Evolutionary conservation across 2,113 vertebrate species (phyloP).

Genomic region (Tenrec ecaudatus): DNA sequence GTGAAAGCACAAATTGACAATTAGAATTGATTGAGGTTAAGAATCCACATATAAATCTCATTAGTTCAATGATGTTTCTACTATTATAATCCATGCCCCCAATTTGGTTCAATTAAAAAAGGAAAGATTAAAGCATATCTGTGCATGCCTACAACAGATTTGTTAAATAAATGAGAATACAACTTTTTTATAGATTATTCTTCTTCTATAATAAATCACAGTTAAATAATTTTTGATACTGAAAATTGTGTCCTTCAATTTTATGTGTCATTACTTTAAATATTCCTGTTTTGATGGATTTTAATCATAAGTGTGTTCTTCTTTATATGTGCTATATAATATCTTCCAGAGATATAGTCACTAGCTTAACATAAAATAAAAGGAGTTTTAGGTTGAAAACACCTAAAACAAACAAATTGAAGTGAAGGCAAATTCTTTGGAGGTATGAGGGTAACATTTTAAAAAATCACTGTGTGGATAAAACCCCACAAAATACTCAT

Average conservation of each 20-base stretch:
- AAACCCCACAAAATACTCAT: not conserved
- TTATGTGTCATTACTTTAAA: not conserved
- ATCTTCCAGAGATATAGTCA: not conserved
- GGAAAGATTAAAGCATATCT: not conserved
- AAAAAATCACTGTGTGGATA: not conserved
- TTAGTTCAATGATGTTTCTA: not conserved
- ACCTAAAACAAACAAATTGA: not conserved
- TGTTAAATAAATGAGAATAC: not conserved
- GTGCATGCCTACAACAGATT: not conserved
- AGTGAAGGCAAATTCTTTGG: not conserved
- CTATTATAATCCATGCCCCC: not conserved
- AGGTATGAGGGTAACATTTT: not conserved
- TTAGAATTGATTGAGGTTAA: not conserved
- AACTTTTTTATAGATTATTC: not conserved
- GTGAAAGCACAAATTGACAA: not conserved
- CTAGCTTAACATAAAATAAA: not conserved
- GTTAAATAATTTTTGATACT: not conserved
- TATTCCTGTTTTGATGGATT: not conserved
- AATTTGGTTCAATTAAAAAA: not conserved
- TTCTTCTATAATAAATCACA: not conserved
- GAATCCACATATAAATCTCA: not conserved
- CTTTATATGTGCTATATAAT: not conserved
- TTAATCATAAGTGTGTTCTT: not conserved
- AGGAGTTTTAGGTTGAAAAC: not conserved
- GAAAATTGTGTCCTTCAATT: not conserved